Evolutionary conservation across 1,140 invertebrate genomes (phyloP), one percentile per base, ranked within the genome.

Genomic region (Trichonephila clavata): DNA sequence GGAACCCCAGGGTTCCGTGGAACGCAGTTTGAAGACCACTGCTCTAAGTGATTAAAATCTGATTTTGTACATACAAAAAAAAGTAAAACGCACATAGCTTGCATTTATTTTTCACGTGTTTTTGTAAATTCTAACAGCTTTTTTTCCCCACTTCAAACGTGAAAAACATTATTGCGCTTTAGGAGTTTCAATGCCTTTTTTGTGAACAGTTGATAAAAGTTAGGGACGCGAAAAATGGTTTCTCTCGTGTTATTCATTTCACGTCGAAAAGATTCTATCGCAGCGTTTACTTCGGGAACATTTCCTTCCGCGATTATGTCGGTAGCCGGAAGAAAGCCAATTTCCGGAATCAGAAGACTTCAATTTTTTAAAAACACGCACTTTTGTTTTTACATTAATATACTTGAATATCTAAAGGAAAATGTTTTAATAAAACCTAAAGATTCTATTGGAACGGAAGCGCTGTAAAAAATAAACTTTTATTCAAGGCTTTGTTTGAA

Each of bases 251-350:
- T 84, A 84, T 60, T 60, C 83, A 13, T 57, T 84, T 18, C 57
- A 84, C 50, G 83, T 60, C 16, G 50, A 32, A 21, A 8, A 84
- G 83, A 84, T 84, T 84, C 13, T 59, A 60, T 84, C 43, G 59
- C 21, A 59, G 4, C 50, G 57, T 84, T 50, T 59, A 84, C 83
- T 84, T 84, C 57, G 14, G 83, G 83, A 84, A 84, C 83, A 84
- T 84, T 84, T 84, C 83, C 83, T 84, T 84, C 83, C 83, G 8
- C 16, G 83, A 84, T 59, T 21, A 16, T 60, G 50, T n/a, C 50
- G 24, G 83, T 14, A 84, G 83, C 83, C 83, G 83, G 83, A 84
- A 84, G 83, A 84, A 60, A 84, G 8, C 43, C 57, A 84, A 84
- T 84, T 60, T 84, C 83, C 83, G 83, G 83, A 24, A 27, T 59